Conservation (phyloP, 2,888 invertebrate species). For the Drosophila paranaensis region DNA sequence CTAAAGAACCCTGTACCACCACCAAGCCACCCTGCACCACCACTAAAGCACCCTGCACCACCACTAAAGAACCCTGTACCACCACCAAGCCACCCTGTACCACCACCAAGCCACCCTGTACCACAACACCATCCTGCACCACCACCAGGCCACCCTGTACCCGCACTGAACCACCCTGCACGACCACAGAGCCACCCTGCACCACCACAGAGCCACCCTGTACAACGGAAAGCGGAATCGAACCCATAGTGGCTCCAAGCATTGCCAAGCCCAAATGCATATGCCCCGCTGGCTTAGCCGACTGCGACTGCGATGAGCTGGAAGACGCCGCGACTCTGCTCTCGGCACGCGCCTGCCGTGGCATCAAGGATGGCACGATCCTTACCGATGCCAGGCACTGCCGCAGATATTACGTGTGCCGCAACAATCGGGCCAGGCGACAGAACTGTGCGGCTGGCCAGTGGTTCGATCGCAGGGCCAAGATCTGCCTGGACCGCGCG, state of each 20-base stretch:
- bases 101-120: not conserved
- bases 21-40: constrained; percentile 16
- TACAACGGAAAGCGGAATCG: not conserved
- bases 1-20: constrained; percentile 6
- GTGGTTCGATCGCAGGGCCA: constrained; percentile 51
- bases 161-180: not conserved
- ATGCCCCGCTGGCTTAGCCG: too few species aligned
- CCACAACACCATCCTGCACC: constrained; percentile 5
- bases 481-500: constrained; percentile 25
- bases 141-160: not conserved
- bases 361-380: constrained; percentile 38
- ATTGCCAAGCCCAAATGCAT: too few species aligned
- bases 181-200: not conserved
- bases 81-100: not conserved
- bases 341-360: constrained; percentile 36
- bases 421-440: constrained; percentile 27
- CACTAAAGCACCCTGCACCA: constrained; percentile 17
- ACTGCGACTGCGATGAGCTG: too few species aligned
- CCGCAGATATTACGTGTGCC: constrained; percentile 50
- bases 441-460: constrained; percentile 40
- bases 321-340: not conserved
- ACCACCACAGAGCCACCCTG: not conserved
- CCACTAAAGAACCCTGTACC: not conserved
- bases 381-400: constrained; percentile 49
- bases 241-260: too few species aligned